phyloP scores from a whole-genome alignment of 2,113 vertebrate genomes.

The Rhabdomys dilectus region DNA sequence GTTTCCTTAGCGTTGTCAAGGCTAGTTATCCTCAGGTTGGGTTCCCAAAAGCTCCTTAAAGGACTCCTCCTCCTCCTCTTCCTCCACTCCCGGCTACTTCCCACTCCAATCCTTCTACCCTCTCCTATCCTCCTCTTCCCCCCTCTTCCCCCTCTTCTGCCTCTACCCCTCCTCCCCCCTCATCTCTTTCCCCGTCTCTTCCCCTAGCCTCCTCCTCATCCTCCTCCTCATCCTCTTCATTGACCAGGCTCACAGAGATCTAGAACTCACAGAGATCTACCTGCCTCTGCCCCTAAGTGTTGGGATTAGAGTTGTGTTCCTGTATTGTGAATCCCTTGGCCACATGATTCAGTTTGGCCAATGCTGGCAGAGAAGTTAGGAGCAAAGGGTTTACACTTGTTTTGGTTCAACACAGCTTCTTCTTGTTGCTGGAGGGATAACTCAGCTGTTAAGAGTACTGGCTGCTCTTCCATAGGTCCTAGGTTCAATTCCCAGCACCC shows the following conservation, averaged over 20 bases:
- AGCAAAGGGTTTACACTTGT: background rate
- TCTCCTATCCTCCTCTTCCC: accelerated
- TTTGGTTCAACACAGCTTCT: background rate
- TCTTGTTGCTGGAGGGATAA: background rate
- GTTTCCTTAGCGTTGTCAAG: background rate
- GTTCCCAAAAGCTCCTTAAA: background rate
- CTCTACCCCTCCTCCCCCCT: too few species aligned
- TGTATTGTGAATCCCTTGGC: background rate
- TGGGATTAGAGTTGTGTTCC: background rate
- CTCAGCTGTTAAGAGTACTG: background rate
- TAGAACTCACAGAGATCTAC: background rate
- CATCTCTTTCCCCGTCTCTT: too few species aligned
- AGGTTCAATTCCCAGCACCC: too few species aligned
- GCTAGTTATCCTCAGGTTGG: background rate
- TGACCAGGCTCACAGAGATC: background rate
- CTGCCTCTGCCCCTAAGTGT: background rate
- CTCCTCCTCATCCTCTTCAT: background rate
- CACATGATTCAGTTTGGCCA: background rate
- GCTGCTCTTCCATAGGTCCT: background rate
- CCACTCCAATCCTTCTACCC: accelerated
- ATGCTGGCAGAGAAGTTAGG: background rate
- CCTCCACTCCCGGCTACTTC: background rate
- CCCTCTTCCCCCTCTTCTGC: too few species aligned
- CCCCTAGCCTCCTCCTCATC: too few species aligned
- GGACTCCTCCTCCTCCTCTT: background rate